Base-by-base conservation (phyloP, 2,888 invertebrate genomes). In the Phortica magna region DNA sequence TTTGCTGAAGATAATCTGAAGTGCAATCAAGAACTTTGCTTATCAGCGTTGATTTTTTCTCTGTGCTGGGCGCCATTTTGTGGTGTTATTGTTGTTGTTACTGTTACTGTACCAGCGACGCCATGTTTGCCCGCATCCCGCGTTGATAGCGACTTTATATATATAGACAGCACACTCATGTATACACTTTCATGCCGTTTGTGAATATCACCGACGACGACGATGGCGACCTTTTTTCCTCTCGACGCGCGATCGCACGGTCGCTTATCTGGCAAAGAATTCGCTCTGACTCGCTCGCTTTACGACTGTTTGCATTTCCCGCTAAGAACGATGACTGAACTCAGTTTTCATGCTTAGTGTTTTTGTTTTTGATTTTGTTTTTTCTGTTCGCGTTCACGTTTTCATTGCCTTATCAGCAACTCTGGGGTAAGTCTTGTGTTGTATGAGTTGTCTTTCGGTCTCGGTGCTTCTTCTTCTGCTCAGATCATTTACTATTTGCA, bases 401-500 rank as follows among this genome's bases (percentile, higher is more conserved):
- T 12, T 41, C 39, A 41, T 5, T 9, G 39, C 77, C 88, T 86
- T 86, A 86, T 86, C 85, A 79, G 61, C 78, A 70, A 57, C 79
- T 77, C 78, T 73, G 64, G 73, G 61, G 64, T 73, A 48, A 73
- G 48, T 64, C 61, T 61, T 61, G 9, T n/a, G 64, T 64, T 64
- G 41, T 31, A 31, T 31, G 31, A 31, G 31, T 65, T 65, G 65
- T 41, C 41, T 65, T 65, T 65, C 42, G 75, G 43, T 71, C 42
- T 70, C 59, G 64, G 59, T 41, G 22, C 41, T 70, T 71, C 61
- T n/a, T 77, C 73, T 76, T 79, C 71, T 73, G 79, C 68, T 76
- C 77, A 83, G 84, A 88, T 89, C 88, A 88, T 79, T 77, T 76
- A 76, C 80, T 90, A 88, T 89, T 89, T 89, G 88, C 89, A 89